Evolutionary conservation across 2,113 vertebrate genomes (phyloP).

Genomic region (Pseudonaja textilis): DNA sequence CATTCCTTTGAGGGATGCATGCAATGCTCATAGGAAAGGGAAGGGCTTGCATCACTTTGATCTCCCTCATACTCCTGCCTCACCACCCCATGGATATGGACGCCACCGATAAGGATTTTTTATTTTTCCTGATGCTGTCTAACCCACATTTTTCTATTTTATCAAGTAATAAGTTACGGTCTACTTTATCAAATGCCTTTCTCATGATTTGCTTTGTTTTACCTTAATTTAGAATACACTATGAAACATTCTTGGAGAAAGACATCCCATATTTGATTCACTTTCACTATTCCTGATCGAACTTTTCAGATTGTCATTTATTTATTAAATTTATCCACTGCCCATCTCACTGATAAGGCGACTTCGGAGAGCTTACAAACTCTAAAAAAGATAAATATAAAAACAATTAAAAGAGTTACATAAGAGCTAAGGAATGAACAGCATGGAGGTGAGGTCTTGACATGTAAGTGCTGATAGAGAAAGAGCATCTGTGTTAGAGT

Average conservation of each 20-base stretch:
- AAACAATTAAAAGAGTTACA: background rate
- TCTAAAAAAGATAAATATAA: background rate
- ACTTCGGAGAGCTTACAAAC: background rate
- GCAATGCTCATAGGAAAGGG: background rate
- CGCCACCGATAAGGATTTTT: background rate
- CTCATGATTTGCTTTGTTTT: background rate
- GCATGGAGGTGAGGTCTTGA: background rate
- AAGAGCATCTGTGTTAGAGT: background rate
- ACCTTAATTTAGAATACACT: background rate
- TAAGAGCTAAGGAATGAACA: background rate
- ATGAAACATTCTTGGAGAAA: background rate
- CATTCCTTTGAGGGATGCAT: background rate
- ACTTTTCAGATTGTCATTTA: background rate
- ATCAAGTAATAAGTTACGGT: too few species aligned
- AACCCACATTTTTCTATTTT: too few species aligned
- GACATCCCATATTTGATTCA: background rate
- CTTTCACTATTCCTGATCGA: background rate
- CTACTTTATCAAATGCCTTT: background rate
- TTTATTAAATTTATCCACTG: background rate
- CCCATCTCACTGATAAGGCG: background rate
- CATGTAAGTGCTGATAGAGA: background rate
- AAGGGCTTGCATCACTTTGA: background rate
- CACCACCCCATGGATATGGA: background rate
- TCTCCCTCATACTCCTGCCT: background rate
- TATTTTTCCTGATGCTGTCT: background rate